phyloP scores from a whole-genome alignment of 1,140 invertebrate genomes.

The Drosophila santomea region DNA sequence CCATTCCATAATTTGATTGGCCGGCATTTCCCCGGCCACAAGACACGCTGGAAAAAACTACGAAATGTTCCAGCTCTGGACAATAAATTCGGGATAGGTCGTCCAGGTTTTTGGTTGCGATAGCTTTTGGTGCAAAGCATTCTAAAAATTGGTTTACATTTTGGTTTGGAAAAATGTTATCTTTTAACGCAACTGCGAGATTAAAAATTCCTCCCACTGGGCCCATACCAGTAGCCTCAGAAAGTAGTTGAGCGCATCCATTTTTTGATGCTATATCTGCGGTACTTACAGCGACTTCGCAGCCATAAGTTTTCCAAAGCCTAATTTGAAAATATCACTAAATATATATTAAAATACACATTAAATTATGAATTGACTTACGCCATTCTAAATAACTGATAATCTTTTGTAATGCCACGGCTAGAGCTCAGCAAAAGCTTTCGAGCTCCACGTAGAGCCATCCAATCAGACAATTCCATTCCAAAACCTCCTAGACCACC shows the following conservation, averaged over 20 bases:
- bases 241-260: slow-evolving; percentile 88
- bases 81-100: slow-evolving; percentile 86
- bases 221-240: slow-evolving; percentile 87
- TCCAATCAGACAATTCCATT: slow-evolving; percentile 95
- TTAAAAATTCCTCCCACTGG: slow-evolving; percentile 93
- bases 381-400: slow-evolving; percentile 89
- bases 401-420: slow-evolving; percentile 91
- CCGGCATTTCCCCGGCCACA: slow-evolving; percentile 95
- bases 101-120: slow-evolving; percentile 87
- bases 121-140: slow-evolving; percentile 87
- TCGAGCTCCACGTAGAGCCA: slow-evolving; percentile 91
- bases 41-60: slow-evolving; percentile 94
- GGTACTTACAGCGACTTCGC: slow-evolving; percentile 87
- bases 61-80: slow-evolving; percentile 87
- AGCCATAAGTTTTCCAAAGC: slow-evolving; percentile 88
- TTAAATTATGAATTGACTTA: slow-evolving; percentile 58
- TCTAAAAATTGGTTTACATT: slow-evolving; percentile 86
- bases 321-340: slow-evolving; percentile 69
- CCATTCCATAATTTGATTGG: slow-evolving; percentile 94
- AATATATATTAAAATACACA: not conserved
- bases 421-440: slow-evolving; percentile 93
- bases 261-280: slow-evolving; percentile 87
- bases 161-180: slow-evolving; percentile 88
- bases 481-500: slow-evolving; percentile 96
- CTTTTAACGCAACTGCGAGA: slow-evolving; percentile 90